Percentiles rank a stretch among this genome's conserved stretches.
Conservation (phyloP, 1,140 invertebrate genomes). For the Dendroctonus valens region DNA sequence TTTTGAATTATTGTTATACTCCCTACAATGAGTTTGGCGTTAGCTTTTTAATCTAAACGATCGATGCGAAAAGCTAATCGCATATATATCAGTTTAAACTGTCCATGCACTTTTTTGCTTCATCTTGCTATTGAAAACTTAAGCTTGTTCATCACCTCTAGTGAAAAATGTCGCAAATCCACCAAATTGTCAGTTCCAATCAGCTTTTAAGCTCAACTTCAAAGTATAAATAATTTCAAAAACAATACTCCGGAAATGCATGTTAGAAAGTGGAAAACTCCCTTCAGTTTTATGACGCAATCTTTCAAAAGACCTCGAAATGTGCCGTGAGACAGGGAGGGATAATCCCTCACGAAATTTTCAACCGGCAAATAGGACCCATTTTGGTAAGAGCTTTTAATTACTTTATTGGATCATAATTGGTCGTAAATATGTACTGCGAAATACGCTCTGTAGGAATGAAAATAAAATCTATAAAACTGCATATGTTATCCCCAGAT, state of each 20-base stretch:
- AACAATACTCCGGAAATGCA: slow-evolving; percentile 2
- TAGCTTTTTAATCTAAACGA: too few species aligned
- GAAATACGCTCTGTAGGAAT: background rate
- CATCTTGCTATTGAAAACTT: too few species aligned
- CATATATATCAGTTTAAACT: too few species aligned
- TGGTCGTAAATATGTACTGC: slow-evolving; percentile 5
- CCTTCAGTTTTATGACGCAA: slow-evolving; percentile 11
- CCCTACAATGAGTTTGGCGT: too few species aligned
- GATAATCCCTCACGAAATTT: background rate
- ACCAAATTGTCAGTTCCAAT: background rate
- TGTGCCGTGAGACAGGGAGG: slow-evolving; percentile 3
- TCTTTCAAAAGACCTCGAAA: slow-evolving; percentile 9
- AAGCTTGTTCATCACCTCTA: too few species aligned
- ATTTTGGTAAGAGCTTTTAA: slow-evolving; percentile 13
- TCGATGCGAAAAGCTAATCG: too few species aligned
- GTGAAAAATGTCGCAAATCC: too few species aligned
- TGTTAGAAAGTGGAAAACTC: slow-evolving; percentile 4
- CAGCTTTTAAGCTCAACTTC: background rate
- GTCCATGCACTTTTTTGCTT: too few species aligned
- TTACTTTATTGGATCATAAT: slow-evolving; percentile 14
- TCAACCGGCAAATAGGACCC: slow-evolving; percentile 4
- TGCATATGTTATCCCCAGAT: slow-evolving; percentile 7
- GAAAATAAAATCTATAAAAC: slow-evolving; percentile 7
- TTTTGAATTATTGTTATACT: too few species aligned
- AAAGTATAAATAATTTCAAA: too few species aligned